Percentiles rank a stretch among this genome's conserved stretches.
Conservation (phyloP, 2,797 vertebrate genomes). For the Acrossocheilus wenchowensis region DNA sequence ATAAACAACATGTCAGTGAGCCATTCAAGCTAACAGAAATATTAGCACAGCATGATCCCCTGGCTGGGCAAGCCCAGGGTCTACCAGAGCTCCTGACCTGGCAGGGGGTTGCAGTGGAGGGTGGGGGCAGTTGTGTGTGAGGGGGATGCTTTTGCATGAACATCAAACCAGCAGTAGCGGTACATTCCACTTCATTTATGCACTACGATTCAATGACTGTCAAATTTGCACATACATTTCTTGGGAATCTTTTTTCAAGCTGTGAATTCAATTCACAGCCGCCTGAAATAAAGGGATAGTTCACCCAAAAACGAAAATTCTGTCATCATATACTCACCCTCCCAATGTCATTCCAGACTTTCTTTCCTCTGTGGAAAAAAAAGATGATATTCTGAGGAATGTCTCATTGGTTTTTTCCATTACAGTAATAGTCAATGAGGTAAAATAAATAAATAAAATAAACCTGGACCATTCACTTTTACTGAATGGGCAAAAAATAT, state of each 20-base stretch:
- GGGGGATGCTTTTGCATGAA: constrained; percentile 38
- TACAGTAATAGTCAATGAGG: background rate
- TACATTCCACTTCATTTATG: constrained; percentile 37
- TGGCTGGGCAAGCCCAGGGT: constrained; percentile 69
- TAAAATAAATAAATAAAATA: too few species aligned
- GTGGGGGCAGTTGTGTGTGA: constrained; percentile 32
- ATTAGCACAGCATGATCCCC: constrained; percentile 82
- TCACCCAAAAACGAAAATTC: background rate
- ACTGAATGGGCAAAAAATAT: background rate
- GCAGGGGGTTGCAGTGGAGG: constrained; percentile 63
- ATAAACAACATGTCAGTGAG: constrained; percentile 85
- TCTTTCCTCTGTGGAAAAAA: background rate
- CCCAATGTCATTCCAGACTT: background rate
- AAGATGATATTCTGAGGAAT: background rate
- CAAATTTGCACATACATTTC: constrained; percentile 25
- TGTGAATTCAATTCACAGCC: constrained; percentile 22
- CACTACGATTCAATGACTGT: constrained; percentile 3
- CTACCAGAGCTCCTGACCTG: constrained; percentile 71
- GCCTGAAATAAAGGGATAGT: background rate
- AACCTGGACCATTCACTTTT: background rate
- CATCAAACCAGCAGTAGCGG: constrained; percentile 34
- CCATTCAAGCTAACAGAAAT: constrained; percentile 81
- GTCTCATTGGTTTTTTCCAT: background rate
- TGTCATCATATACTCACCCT: background rate
- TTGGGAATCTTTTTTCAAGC: constrained; percentile 11